phyloP scores from a whole-genome alignment of 2,888 invertebrate species.

The Trachelus iudaicus region DNA sequence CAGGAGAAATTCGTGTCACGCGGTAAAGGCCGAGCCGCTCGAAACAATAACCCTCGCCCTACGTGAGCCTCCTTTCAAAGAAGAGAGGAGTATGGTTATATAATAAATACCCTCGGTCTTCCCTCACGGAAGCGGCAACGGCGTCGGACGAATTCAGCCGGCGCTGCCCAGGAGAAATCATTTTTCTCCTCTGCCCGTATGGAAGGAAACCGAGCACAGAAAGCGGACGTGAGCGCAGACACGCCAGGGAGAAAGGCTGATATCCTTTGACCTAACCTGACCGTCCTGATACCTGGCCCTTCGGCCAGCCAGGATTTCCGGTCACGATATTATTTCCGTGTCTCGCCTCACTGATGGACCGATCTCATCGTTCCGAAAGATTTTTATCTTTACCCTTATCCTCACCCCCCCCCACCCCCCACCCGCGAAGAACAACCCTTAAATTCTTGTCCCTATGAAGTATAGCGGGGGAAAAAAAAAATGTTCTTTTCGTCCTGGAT shows the following conservation, averaged over 20 bases:
- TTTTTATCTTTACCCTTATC: background rate
- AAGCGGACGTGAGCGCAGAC: too few relatives aligned
- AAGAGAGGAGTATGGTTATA: slow-evolving; percentile 32
- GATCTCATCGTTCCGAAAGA: background rate
- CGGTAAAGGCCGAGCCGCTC: slow-evolving; percentile 40
- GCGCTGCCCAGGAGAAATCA: slow-evolving; percentile 40
- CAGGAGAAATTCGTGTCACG: slow-evolving; percentile 52
- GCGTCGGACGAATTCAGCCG: background rate
- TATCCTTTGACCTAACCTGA: background rate
- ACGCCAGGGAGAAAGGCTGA: too few relatives aligned
- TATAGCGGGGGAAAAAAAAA: too few relatives aligned
- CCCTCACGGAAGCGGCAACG: too few relatives aligned
- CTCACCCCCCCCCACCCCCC: too few relatives aligned
- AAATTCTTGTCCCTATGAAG: too few relatives aligned
- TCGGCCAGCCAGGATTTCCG: slow-evolving; percentile 13
- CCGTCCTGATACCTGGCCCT: slow-evolving; percentile 2
- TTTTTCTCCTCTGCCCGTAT: slow-evolving; percentile 27
- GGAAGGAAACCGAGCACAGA: too few relatives aligned
- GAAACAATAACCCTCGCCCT: slow-evolving; percentile 54
- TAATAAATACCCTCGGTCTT: slow-evolving; percentile 38
- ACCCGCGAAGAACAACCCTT: too few relatives aligned
- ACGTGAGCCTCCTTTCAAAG: slow-evolving; percentile 49
- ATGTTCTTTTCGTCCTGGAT: too few relatives aligned
- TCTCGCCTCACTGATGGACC: slow-evolving; percentile 18
- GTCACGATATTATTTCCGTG: slow-evolving; percentile 36